Conservation (phyloP, 2,113 vertebrate genomes). For the Corythoichthys haematopterus region DNA sequence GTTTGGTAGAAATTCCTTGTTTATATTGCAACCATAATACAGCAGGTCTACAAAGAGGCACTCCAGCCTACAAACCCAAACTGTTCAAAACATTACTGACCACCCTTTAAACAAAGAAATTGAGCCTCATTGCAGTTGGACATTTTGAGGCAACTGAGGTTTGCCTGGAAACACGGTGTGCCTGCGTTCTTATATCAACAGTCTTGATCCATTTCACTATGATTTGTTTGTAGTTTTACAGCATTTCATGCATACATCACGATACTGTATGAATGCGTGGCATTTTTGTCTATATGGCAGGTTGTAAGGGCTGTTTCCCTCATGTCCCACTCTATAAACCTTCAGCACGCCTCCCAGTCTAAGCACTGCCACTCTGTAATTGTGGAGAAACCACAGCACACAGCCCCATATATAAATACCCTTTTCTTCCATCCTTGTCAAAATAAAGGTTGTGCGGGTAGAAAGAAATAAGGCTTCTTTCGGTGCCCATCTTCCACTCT, state of each 20-base stretch:
- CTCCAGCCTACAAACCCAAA: slow-evolving; percentile 55
- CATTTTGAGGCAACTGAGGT: slow-evolving; percentile 43
- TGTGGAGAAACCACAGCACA: slow-evolving; percentile 75
- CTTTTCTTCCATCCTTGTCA: slow-evolving; percentile 72
- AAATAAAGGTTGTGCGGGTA: slow-evolving; percentile 72
- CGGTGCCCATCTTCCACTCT: slow-evolving; percentile 55
- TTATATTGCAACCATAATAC: slow-evolving; percentile 62
- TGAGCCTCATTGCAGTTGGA: slow-evolving; percentile 49
- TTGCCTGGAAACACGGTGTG: slow-evolving; percentile 26
- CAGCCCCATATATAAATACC: slow-evolving; percentile 77
- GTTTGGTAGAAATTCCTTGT: slow-evolving; percentile 61
- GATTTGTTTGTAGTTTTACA: not conserved
- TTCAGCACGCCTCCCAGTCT: slow-evolving; percentile 70
- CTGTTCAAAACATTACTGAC: slow-evolving; percentile 67
- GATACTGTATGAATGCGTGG: slow-evolving; percentile 13
- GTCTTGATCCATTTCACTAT: not conserved
- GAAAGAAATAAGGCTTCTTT: slow-evolving; percentile 53
- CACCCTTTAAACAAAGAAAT: slow-evolving; percentile 59
- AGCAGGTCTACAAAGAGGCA: slow-evolving; percentile 58
- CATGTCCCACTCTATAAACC: slow-evolving; percentile 60
- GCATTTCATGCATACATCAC: not conserved
- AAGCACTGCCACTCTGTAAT: slow-evolving; percentile 76
- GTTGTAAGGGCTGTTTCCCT: slow-evolving; percentile 59
- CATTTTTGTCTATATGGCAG: slow-evolving; percentile 39
- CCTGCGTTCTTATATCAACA: not conserved